Conservation (phyloP, 2,113 vertebrate genomes). For the Engraulis encrasicolus region DNA sequence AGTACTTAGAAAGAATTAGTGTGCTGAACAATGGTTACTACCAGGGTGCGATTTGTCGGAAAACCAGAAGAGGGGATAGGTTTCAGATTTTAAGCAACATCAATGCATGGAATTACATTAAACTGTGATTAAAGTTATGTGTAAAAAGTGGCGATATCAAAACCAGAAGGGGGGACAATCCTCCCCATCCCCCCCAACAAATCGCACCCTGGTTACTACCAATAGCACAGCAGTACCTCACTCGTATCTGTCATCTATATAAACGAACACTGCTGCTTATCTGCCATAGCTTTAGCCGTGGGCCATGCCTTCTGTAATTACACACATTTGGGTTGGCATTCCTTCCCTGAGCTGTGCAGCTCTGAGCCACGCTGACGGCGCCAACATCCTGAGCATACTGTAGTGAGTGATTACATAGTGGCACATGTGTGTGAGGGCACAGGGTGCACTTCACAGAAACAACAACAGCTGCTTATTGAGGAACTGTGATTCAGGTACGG, state of each 20-base stretch:
- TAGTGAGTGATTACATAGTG: background rate
- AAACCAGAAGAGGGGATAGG: too few relatives aligned
- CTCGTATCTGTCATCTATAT: background rate
- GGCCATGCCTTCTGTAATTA: background rate
- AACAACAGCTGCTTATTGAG: background rate
- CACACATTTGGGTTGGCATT: background rate
- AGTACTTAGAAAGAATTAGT: background rate
- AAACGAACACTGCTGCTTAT: too few relatives aligned
- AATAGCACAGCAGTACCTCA: background rate
- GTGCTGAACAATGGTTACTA: slow-evolving; percentile 4
- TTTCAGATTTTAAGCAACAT: too few relatives aligned
- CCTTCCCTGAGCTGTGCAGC: slow-evolving; percentile 21
- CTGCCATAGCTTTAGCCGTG: slow-evolving; percentile 15
- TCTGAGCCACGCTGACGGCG: background rate
- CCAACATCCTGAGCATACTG: slow-evolving; percentile 13
- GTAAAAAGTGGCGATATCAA: too few relatives aligned
- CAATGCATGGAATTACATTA: too few relatives aligned
- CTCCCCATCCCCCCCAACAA: too few relatives aligned
- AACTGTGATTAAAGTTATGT: too few relatives aligned
- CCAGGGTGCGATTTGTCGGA: too few relatives aligned
- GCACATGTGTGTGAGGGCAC: background rate
- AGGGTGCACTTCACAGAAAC: background rate
- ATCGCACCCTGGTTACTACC: too few relatives aligned
- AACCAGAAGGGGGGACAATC: too few relatives aligned
- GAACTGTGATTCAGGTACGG: background rate